Evolutionary conservation across 2,113 vertebrate species (phyloP).

Genomic region (Lophotis ruficrista): DNA sequence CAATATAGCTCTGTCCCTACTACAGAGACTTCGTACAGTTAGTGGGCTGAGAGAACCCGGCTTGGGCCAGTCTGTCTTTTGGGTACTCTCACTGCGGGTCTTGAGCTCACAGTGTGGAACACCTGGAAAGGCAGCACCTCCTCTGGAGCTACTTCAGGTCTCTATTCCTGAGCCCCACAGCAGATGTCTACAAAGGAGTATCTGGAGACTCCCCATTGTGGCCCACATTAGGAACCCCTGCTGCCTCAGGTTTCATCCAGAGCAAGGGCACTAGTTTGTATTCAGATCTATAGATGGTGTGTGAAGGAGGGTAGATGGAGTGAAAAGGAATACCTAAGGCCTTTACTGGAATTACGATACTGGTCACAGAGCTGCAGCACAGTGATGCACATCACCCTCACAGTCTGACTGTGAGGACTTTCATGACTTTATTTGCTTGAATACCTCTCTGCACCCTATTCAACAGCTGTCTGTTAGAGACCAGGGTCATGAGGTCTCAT

Average conservation of each 20-base stretch:
- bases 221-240: neutral
- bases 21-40: neutral
- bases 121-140: neutral
- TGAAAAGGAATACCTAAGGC: neutral
- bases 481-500: neutral
- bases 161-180: neutral
- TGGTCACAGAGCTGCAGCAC: neutral
- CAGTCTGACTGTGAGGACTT: neutral
- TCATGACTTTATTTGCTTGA: neutral
- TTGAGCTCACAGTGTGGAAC: neutral
- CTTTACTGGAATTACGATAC: neutral
- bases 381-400: neutral
- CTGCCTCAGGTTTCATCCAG: neutral
- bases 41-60: neutral
- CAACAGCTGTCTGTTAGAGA: neutral
- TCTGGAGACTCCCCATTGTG: neutral
- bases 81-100: accelerated
- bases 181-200: neutral
- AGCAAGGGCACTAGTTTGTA: neutral
- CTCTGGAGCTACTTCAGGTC: neutral
- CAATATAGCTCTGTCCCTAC: neutral
- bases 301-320: neutral
- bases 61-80: neutral
- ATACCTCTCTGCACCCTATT: neutral
- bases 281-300: neutral